Evolutionary conservation across 2,797 vertebrate genomes (phyloP), one percentile per base, ranked within the genome.

Genomic region (Natrix natrix): DNA sequence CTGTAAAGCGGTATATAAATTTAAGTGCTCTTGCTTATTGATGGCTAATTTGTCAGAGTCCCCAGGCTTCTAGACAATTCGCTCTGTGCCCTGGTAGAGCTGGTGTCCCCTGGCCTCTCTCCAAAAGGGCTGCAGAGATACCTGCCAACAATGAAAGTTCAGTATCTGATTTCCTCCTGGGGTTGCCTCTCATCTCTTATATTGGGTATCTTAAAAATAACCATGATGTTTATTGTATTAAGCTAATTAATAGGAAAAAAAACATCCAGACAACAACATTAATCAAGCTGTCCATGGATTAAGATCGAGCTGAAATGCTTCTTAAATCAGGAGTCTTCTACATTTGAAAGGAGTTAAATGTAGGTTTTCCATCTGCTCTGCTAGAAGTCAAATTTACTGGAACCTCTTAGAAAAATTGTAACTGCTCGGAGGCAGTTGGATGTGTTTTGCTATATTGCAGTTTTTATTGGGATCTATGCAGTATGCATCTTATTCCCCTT

Each of bases 61-160:
- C 63, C 63, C 12, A 8, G 16, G 66, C 66, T 66, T 74, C 66
- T 63, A 63, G 66, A 37, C 2, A 78, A 78, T 78, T 78, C 20
- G 10, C 22, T 60, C 95, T 37, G 14, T 24, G 74, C 86, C 90
- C 0, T 0, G 17, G 90, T 59, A n/a, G 57, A 87, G 24, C 63
- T 94, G 56, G 61, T 92, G 87, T 89, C 87, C 93, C n/a, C 5
- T 57, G 95, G 26, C 28, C 5, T 95, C 90, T 24, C 60, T 91
- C 87, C 93, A 5, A 89, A 88, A 57, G 54, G 24, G 86, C n/a
- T 24, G 52, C 26, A 87, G 87, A 26, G 10, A 54, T 66, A 56
- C 16, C 37, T 56, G 26, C 8, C 26, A n/a, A 52, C 26, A 8
- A 55, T 78, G 24, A 17, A 56, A 59, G 26, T 74, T 74, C 16